Evolutionary conservation across 2,113 vertebrate genomes (phyloP).

Genomic region (Eclectus roratus): DNA sequence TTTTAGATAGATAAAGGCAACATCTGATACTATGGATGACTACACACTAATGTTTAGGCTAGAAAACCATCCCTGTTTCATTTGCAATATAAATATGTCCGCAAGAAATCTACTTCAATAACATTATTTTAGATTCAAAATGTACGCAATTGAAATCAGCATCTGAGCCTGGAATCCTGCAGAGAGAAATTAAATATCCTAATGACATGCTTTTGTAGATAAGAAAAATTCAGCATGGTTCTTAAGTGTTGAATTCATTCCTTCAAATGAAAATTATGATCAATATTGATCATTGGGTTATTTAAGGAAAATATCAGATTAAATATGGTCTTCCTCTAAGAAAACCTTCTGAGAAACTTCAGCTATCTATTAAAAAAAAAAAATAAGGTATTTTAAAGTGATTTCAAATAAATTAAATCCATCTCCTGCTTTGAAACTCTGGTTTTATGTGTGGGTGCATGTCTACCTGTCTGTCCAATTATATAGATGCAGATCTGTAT

Average conservation of each 20-base stretch:
- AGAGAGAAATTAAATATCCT: background rate
- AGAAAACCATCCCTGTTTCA: background rate
- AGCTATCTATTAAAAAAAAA: background rate
- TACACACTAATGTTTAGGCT: background rate
- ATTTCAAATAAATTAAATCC: background rate
- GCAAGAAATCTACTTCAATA: background rate
- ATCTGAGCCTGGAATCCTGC: background rate
- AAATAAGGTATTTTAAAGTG: background rate
- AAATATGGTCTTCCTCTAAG: background rate
- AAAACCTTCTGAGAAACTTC: background rate
- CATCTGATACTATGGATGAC: background rate
- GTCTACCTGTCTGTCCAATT: background rate
- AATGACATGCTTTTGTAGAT: background rate
- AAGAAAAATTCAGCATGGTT: background rate
- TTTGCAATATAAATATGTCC: background rate
- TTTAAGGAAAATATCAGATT: background rate
- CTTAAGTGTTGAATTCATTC: background rate
- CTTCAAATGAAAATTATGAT: background rate
- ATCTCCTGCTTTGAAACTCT: background rate
- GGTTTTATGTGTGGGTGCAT: background rate
- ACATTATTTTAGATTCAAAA: background rate
- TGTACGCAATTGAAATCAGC: background rate
- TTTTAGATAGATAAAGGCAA: background rate
- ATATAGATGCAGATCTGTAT: background rate
- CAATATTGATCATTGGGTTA: background rate